Evolutionary conservation across 2,113 vertebrate genomes (phyloP), one percentile per base, ranked within the genome.

Genomic region (Grammomys surdaster): DNA sequence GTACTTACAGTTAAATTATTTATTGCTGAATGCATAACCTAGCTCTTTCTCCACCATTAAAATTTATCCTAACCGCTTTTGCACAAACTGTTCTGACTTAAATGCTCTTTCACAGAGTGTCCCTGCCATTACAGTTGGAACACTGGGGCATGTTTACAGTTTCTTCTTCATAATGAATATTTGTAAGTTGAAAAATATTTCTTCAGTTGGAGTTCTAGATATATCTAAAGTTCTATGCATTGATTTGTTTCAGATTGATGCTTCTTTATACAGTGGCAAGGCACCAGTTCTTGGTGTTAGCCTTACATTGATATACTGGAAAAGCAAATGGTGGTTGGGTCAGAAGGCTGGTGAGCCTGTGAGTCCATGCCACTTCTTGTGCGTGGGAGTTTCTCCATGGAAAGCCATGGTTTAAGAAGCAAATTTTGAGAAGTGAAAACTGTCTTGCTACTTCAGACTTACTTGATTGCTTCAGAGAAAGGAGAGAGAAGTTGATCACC

Each of bases 1-100:
- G 40, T 92, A 72, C 48, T 86, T 60, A 77, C 5, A 88, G 80
- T 81, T 94, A 85, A 94, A 97, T 95, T 95, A 96, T 96, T 92
- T 96, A 94, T 96, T 93, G 36, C 43, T 19, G 88, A 96, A 73
- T 91, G 46, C 48, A 80, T 95, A 95, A 87, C n/a, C 76, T 96
- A 90, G 46, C 17, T 36, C 96, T 88, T 90, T 40, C 51, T 16
- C 10, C 22, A 26, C 95, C 95, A 92, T 93, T 95, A 89, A 92
- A 89, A 69, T 95, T 86, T 81, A 63, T 84, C 60, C 69, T 90
- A 80, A n/a, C 1, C 10, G 33, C 43, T 73, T 86, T 63, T 65
- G 60, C 51, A 54, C 22, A 43, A 6, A 54, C 7, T 77, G 33
- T 91, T 94, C 11, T 48, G 22, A 86, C 65, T 88, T 85, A 70